phyloP scores from a whole-genome alignment of 37 sponge, comb jelly and placozoan species.

The Mnemiopsis leidyi region DNA sequence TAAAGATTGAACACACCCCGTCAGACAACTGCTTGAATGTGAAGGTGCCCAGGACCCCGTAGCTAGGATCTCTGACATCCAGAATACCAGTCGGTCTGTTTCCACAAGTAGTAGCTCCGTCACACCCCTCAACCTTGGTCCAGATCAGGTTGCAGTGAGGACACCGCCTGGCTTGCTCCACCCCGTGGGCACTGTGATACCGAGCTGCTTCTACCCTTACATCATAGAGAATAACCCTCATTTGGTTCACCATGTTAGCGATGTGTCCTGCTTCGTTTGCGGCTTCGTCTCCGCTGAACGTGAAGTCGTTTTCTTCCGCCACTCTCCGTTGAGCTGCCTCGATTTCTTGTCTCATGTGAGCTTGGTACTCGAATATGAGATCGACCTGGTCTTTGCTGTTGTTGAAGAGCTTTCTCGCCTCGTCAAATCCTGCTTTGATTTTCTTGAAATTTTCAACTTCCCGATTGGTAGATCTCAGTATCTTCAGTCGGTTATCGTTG shows the following conservation, averaged over 20 bases:
- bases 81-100: neutral
- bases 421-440: neutral
- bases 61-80: neutral
- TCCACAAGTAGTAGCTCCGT: slow-evolving; percentile 11
- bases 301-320: slow-evolving; percentile 29
- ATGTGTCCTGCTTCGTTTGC: slow-evolving; percentile 25
- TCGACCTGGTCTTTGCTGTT: neutral
- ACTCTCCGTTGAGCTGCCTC: slow-evolving; percentile 8
- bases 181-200: slow-evolving; percentile 16
- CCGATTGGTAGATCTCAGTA: slow-evolving; percentile 2
- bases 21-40: neutral
- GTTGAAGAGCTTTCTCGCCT: neutral
- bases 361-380: slow-evolving; percentile 30
- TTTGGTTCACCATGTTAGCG: slow-evolving; percentile 31
- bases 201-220: neutral
- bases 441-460: slow-evolving; percentile 27
- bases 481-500: slow-evolving; percentile 27
- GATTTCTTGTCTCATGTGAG: neutral
- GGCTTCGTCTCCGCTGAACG: neutral
- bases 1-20: neutral
- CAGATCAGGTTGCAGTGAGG: neutral
- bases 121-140: slow-evolving; percentile 34
- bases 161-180: neutral
- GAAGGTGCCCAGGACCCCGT: neutral
- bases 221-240: neutral